A percentile compares a stretch with the other conserved stretches of the same genome.
These are phyloP conservation scores for Amiota mariae DNA, from an alignment of 2,888 invertebrate genomes.

Conservation along the genomic window DNA sequence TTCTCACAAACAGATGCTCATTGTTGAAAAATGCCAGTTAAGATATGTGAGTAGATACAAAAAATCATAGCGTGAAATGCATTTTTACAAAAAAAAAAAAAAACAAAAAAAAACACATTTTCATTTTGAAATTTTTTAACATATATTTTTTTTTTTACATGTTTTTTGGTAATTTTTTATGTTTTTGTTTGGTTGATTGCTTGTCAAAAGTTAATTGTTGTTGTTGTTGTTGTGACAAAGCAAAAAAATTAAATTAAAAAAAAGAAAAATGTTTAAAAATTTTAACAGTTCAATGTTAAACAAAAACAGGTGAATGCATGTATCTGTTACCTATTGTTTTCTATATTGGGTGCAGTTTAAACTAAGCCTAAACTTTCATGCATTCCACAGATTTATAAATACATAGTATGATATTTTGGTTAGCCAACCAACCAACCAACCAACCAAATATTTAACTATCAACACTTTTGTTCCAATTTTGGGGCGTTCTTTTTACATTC, in stretches of 20 bases:
- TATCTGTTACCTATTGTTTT: no score
- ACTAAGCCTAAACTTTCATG: conserved; percentile 6
- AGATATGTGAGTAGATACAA: no score
- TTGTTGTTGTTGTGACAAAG: conserved; percentile 11
- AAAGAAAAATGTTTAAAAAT: neutral
- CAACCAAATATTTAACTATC: neutral
- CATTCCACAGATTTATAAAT: neutral
- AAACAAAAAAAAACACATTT: no score
- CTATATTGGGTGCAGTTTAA: conserved; percentile 6
- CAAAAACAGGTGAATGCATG: conserved; percentile 22
- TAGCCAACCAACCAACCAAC: neutral
- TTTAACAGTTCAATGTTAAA: neutral
- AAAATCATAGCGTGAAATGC: conserved; percentile 4
- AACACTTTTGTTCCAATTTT: neutral
- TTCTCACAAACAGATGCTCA: neutral
- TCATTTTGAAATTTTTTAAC: no score
- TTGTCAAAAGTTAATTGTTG: no score
- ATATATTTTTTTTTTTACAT: no score
- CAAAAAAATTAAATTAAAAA: conserved; percentile 20
- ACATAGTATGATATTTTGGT: neutral
- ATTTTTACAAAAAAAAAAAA: neutral
- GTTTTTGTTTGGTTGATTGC: neutral
- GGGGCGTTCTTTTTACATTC: neutral
- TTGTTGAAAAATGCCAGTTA: neutral
- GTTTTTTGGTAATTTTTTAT: no score